Conservation (phyloP, 2,888 invertebrate species). For the Chrysolina americana region DNA sequence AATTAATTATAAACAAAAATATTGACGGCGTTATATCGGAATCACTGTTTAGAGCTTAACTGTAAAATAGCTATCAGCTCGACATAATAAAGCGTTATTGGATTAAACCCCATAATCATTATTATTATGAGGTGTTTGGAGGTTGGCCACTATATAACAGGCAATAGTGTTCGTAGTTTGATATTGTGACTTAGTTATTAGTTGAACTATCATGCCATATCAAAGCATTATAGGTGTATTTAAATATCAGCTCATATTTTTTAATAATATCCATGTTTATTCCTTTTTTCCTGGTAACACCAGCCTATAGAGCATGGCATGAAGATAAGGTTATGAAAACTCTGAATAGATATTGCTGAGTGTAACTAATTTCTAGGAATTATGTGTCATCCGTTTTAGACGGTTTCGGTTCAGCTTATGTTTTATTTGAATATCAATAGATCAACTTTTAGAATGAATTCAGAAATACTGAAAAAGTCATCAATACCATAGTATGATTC, state of each 20-base stretch:
- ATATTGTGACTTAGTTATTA: not conserved
- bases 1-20: slow-evolving; percentile 10
- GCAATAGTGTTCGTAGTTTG: slow-evolving; percentile 29
- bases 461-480: too few relatives aligned
- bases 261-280: not conserved
- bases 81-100: slow-evolving; percentile 26
- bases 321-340: not conserved
- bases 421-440: too few relatives aligned
- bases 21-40: slow-evolving; percentile 15
- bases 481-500: too few relatives aligned
- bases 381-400: too few relatives aligned
- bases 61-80: slow-evolving; percentile 25
- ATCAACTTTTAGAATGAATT: too few relatives aligned
- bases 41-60: slow-evolving; percentile 25
- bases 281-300: not conserved
- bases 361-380: not conserved
- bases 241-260: not conserved
- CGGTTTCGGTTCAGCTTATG: too few relatives aligned
- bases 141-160: slow-evolving; percentile 29
- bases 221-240: not conserved
- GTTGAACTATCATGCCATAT: slow-evolving; percentile 2
- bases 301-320: not conserved
- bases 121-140: slow-evolving; percentile 33
- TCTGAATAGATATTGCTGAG: not conserved
- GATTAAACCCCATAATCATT: slow-evolving; percentile 33